phyloP scores from a whole-genome alignment of 2,113 vertebrate species.

The Phodopus roborovskii region DNA sequence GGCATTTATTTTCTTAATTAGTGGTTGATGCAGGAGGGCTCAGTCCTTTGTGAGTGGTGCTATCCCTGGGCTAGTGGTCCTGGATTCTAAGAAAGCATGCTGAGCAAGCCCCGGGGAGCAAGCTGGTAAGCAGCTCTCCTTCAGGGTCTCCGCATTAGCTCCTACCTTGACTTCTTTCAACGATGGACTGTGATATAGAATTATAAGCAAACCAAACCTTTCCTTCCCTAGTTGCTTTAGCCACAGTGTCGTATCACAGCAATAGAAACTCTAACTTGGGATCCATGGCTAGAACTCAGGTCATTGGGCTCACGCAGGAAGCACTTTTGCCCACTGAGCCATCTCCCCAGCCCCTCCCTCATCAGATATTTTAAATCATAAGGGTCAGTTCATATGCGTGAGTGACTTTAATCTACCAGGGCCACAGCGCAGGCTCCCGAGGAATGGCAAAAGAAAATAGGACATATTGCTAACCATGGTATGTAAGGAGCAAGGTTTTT shows the following conservation, averaged over 20 bases:
- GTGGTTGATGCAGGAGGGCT: neutral
- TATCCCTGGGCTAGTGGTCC: neutral
- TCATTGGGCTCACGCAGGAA: neutral
- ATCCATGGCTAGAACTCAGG: neutral
- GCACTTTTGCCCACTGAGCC: too few species aligned
- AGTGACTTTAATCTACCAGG: neutral
- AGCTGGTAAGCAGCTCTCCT: neutral
- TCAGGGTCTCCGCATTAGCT: neutral
- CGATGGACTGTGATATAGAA: neutral
- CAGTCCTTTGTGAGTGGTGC: neutral
- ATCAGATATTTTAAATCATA: neutral
- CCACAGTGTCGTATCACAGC: neutral
- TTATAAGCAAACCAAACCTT: neutral
- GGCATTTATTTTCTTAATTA: neutral
- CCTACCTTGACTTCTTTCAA: neutral
- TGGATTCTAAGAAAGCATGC: neutral
- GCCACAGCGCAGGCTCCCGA: neutral
- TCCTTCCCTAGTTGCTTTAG: neutral
- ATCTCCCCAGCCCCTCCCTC: rapidly evolving
- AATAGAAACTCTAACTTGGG: neutral
- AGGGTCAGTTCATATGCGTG: neutral
- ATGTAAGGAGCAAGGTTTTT: too few species aligned
- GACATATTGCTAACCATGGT: neutral
- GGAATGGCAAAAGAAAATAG: neutral
- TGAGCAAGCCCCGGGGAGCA: neutral